These are phyloP conservation scores for Atethmia centrago DNA, from an alignment of 2,888 invertebrate genomes.

Conservation along the genomic window DNA sequence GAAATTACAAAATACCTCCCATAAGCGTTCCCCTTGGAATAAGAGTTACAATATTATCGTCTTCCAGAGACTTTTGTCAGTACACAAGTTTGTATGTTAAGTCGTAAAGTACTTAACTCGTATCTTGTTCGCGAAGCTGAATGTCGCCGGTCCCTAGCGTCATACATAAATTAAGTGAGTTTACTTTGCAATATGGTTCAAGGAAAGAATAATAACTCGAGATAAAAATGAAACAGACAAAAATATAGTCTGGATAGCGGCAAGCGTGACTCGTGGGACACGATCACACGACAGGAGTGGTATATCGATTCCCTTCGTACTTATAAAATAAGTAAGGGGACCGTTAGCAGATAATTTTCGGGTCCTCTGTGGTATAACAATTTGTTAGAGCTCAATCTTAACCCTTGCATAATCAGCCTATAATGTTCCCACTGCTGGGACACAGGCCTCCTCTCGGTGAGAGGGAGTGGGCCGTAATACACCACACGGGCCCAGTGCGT, in stretches of 20 bases:
- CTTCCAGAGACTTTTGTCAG: conserved; percentile 56
- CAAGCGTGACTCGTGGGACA: conserved; percentile 79
- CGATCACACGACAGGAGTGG: conserved; percentile 68
- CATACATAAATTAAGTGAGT: conserved; percentile 64
- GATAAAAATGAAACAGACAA: conserved; percentile 64
- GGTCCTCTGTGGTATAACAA: conserved; percentile 3
- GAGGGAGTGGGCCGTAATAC: no score
- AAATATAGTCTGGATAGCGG: conserved; percentile 65
- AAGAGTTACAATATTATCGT: conserved; percentile 59
- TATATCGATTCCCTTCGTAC: conserved; percentile 75
- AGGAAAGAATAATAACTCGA: conserved; percentile 62
- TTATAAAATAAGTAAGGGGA: conserved; percentile 56
- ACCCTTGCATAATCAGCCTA: no score
- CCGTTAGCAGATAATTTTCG: conserved; percentile 43
- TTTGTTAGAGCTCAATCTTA: conserved; percentile 14
- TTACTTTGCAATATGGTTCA: conserved; percentile 62
- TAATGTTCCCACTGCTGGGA: no score
- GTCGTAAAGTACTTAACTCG: conserved; percentile 63
- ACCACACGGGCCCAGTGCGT: no score
- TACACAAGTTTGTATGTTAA: conserved; percentile 64
- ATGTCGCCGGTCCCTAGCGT: conserved; percentile 55
- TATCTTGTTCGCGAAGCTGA: conserved; percentile 63
- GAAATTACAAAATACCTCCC: conserved; percentile 61
- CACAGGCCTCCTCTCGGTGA: no score
- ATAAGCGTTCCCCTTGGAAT: conserved; percentile 56